These are phyloP conservation scores for Andrena camellia DNA, from an alignment of 2,888 invertebrate species.

Conservation along the genomic window DNA sequence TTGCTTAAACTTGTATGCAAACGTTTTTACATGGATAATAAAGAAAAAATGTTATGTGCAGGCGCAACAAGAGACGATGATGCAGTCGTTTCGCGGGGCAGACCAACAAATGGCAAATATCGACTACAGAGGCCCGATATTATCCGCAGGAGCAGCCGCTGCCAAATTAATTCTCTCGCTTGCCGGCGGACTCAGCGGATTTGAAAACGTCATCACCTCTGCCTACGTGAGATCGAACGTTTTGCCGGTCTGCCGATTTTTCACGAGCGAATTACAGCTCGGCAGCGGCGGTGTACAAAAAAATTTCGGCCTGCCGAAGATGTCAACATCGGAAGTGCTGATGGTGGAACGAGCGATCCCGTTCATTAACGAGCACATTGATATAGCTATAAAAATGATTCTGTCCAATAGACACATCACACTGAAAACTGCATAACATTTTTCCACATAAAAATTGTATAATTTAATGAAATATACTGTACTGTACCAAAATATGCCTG, in stretches of 20 bases:
- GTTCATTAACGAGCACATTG: slow-evolving; percentile 74
- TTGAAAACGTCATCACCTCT: slow-evolving; percentile 70
- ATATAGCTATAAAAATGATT: slow-evolving; percentile 63
- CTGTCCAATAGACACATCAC: slow-evolving; percentile 4
- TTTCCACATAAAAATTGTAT: background rate
- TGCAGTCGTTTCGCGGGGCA: slow-evolving; percentile 69
- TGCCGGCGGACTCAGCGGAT: slow-evolving; percentile 73
- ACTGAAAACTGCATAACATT: slow-evolving; percentile 5
- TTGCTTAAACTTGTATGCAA: background rate
- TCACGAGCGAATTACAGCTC: slow-evolving; percentile 76
- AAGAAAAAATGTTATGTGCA: slow-evolving; percentile 34
- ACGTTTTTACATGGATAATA: background rate
- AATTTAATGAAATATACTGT: background rate
- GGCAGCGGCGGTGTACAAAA: slow-evolving; percentile 75
- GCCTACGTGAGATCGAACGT: slow-evolving; percentile 79
- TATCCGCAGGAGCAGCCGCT: slow-evolving; percentile 75
- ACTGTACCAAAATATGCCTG: too few relatives aligned
- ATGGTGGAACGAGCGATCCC: slow-evolving; percentile 75
- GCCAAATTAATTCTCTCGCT: slow-evolving; percentile 77
- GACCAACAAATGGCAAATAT: slow-evolving; percentile 70
- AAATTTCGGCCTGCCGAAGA: slow-evolving; percentile 78
- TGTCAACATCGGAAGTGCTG: slow-evolving; percentile 72
- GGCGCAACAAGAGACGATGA: slow-evolving; percentile 73
- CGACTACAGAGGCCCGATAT: slow-evolving; percentile 62
- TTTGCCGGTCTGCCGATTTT: slow-evolving; percentile 77